These are phyloP conservation scores for Zosterops lateralis DNA, from an alignment of 2,113 vertebrate species.

Conservation along the genomic window DNA sequence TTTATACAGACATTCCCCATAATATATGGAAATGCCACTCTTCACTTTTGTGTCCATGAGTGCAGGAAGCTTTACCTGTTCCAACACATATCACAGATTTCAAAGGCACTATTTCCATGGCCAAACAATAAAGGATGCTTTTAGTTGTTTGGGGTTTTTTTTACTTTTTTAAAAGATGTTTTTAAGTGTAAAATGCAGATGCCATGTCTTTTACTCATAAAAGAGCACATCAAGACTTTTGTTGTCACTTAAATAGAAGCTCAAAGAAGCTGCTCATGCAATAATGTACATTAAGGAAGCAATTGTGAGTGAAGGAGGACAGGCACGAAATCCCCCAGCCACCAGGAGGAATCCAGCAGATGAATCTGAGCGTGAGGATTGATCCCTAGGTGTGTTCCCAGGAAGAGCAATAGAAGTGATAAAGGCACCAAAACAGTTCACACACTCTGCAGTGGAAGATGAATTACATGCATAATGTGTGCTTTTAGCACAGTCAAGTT, in stretches of 20 bases:
- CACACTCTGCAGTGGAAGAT: not conserved
- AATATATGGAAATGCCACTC: not conserved
- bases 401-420: not conserved
- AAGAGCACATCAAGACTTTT: not conserved
- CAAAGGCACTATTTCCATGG: not conserved
- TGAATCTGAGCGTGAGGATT: not conserved
- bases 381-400: not conserved
- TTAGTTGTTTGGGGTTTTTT: fast-evolving
- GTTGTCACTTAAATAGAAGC: not conserved
- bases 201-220: not conserved
- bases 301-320: not conserved
- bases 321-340: not conserved
- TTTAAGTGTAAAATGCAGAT: not conserved
- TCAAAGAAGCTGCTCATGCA: not conserved
- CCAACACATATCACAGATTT: not conserved
- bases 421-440: not conserved
- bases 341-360: not conserved
- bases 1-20: too few relatives aligned
- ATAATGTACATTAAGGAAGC: not conserved
- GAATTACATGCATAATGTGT: not conserved
- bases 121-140: not conserved
- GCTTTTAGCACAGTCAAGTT: constrained; percentile 7
- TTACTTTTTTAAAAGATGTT: not conserved
- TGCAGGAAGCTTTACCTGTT: not conserved
- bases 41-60: not conserved